phyloP scores from a whole-genome alignment of 2,113 vertebrate species.

The Aspiorhynchus laticeps region DNA sequence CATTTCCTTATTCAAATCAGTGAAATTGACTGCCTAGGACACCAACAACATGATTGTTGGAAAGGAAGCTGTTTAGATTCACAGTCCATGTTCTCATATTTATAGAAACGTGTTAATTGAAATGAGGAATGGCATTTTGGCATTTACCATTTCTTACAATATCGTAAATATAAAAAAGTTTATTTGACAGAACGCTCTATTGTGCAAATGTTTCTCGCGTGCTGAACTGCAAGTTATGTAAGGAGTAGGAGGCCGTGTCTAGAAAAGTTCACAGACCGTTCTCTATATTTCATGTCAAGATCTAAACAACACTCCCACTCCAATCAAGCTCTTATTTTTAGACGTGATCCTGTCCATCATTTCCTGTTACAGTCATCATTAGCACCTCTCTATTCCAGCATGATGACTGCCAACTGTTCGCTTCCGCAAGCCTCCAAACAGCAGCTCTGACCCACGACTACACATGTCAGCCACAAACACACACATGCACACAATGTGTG shows the following conservation, averaged over 20 bases:
- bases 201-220: slow-evolving; percentile 18
- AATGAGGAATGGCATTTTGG: slow-evolving; percentile 49
- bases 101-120: slow-evolving; percentile 55
- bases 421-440: slow-evolving; percentile 30
- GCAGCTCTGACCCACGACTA: slow-evolving; percentile 36
- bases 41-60: neutral
- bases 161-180: slow-evolving; percentile 36
- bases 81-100: slow-evolving; percentile 38
- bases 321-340: slow-evolving; percentile 49
- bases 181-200: neutral
- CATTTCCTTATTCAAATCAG: slow-evolving; percentile 91
- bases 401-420: slow-evolving; percentile 44
- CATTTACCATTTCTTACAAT: slow-evolving; percentile 29
- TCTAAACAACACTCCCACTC: slow-evolving; percentile 43
- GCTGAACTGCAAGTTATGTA: neutral
- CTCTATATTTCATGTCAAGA: slow-evolving; percentile 30
- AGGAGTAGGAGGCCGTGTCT: neutral
- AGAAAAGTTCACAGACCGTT: slow-evolving; percentile 2
- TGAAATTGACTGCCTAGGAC: slow-evolving; percentile 45
- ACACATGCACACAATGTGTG: neutral
- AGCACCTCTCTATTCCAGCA: slow-evolving; percentile 47
- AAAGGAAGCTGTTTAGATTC: slow-evolving; percentile 28
- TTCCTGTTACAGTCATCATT: slow-evolving; percentile 48
- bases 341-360: slow-evolving; percentile 44
- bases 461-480: slow-evolving; percentile 30